These are phyloP conservation scores for Zosterops borbonicus DNA, from an alignment of 2,113 vertebrate genomes.

Conservation along the genomic window DNA sequence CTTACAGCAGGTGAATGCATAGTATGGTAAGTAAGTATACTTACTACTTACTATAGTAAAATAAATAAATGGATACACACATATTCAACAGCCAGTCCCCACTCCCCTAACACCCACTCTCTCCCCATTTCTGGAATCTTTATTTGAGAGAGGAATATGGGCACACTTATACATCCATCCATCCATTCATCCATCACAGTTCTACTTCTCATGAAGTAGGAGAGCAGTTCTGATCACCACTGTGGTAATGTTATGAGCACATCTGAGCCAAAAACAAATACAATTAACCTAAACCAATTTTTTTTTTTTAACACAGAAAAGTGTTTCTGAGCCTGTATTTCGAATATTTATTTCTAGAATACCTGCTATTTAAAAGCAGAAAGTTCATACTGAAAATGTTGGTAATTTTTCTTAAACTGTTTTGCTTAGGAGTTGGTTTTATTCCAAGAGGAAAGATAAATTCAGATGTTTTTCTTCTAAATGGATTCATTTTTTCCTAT, in stretches of 20 bases:
- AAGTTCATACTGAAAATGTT: not conserved
- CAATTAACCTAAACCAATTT: not conserved
- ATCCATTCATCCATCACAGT: not conserved
- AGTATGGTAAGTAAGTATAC: not conserved
- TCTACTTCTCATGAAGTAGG: not conserved
- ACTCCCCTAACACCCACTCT: not conserved
- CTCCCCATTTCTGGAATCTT: not conserved
- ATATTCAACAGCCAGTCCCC: no score
- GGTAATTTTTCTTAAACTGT: not conserved
- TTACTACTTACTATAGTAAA: not conserved
- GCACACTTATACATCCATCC: not conserved
- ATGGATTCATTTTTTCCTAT: not conserved
- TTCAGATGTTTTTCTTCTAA: not conserved
- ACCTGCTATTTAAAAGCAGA: not conserved
- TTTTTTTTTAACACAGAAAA: not conserved
- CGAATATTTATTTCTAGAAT: not conserved
- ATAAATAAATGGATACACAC: not conserved
- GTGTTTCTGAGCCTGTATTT: not conserved
- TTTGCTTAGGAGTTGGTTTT: not conserved
- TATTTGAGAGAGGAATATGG: not conserved
- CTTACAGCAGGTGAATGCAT: not conserved
- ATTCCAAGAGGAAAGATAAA: not conserved
- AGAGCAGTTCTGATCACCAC: not conserved
- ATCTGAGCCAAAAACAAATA: not conserved
- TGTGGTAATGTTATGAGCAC: rapidly evolving